Percentiles rank a stretch among this genome's conserved stretches.
Conservation (phyloP, 2,888 invertebrate genomes). For the Aleiodes alternator region DNA sequence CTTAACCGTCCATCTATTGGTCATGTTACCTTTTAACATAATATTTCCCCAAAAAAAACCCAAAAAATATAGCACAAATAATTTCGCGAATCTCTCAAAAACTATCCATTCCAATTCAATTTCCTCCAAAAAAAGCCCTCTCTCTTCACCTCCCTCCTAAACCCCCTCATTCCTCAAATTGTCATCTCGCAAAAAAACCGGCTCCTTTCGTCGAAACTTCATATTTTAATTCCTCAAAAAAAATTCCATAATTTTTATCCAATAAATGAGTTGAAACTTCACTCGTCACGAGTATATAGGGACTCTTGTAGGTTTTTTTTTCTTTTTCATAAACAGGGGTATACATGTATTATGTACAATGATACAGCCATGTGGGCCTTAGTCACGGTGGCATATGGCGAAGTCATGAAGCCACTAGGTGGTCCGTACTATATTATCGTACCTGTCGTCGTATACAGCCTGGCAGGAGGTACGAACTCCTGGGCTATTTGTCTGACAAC, state of each 20-base stretch:
- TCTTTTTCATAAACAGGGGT: constrained; percentile 16
- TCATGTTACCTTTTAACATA: no score
- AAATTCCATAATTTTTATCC: background rate
- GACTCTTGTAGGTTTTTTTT: constrained; percentile 12
- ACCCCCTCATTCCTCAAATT: no score
- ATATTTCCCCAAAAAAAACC: no score
- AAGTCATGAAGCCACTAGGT: constrained; percentile 74
- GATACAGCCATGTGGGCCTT: constrained; percentile 71
- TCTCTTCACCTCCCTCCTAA: no score
- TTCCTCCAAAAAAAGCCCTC: no score
- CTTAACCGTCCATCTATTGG: no score
- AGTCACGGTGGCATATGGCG: constrained; percentile 74
- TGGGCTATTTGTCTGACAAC: constrained; percentile 70
- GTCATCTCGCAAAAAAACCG: no score
- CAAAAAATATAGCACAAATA: no score
- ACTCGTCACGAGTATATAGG: constrained; percentile 3
- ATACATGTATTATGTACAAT: constrained; percentile 36
- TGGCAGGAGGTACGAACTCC: constrained; percentile 56
- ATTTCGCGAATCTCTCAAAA: no score
- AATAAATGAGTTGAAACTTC: constrained; percentile 9
- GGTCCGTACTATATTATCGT: constrained; percentile 73
- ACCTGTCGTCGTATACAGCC: constrained; percentile 71
- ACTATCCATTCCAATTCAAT: no score
- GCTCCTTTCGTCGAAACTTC: no score
- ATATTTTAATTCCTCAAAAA: no score